These are phyloP conservation scores for Serrognathus titanus DNA, from an alignment of 2,888 invertebrate genomes.

Conservation along the genomic window DNA sequence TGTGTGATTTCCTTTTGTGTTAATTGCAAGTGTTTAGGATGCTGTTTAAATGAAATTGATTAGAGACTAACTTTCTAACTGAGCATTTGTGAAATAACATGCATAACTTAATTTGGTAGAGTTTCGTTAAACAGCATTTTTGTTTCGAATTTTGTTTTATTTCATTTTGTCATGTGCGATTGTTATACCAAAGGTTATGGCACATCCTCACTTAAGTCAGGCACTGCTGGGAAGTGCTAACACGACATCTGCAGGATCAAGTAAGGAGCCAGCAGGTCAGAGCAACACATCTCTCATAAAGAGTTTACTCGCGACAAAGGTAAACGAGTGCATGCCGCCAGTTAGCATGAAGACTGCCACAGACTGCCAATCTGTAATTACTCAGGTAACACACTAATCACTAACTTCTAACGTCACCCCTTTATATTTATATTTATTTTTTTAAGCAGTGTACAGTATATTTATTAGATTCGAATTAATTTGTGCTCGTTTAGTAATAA, in stretches of 20 bases:
- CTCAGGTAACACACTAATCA: slow-evolving; percentile 39
- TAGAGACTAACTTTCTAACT: no score
- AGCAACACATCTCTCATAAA: slow-evolving; percentile 84
- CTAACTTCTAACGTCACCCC: slow-evolving; percentile 9
- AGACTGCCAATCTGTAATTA: slow-evolving; percentile 55
- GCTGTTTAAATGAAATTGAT: no score
- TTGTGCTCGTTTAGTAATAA: no score
- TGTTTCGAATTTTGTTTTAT: slow-evolving; percentile 13
- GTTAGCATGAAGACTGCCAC: slow-evolving; percentile 49
- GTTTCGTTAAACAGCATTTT: not conserved
- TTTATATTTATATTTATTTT: no score
- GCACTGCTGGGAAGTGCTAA: slow-evolving; percentile 51
- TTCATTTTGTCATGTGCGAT: slow-evolving; percentile 7
- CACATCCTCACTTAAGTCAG: slow-evolving; percentile 62
- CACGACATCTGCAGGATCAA: slow-evolving; percentile 25
- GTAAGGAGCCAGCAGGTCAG: slow-evolving; percentile 41
- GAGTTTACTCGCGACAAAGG: slow-evolving; percentile 91
- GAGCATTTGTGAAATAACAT: not conserved
- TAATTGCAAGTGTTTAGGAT: no score
- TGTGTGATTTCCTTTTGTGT: not conserved
- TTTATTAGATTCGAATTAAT: no score
- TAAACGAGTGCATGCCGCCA: slow-evolving; percentile 60
- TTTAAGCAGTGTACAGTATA: no score
- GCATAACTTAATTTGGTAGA: no score
- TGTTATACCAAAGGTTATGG: slow-evolving; percentile 50